Evolutionary conservation across 2,797 vertebrate genomes (phyloP), one percentile per base, ranked within the genome.

Genomic region (Microhierax caerulescens): DNA sequence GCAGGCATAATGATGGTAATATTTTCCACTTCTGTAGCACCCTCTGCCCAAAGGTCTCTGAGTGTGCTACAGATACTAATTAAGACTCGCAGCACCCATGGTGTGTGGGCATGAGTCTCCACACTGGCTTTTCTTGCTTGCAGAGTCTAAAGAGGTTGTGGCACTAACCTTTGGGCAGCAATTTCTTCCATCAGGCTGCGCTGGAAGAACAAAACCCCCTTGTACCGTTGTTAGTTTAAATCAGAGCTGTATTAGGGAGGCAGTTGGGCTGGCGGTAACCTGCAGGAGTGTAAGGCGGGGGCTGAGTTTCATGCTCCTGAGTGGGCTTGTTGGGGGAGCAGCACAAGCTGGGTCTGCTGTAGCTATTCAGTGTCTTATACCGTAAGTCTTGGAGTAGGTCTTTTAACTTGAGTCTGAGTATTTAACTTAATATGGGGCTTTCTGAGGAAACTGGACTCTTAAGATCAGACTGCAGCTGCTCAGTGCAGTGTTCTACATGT

Each of bases 1-100:
- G 78, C 93, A 80, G 79, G 57, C 86, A 30, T 95, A 92, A 94
- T 91, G 84, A 94, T 82, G 86, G 72, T 83, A 74, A 77, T 93
- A 80, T 95, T 97, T 97, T 91, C 92, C 86, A 87, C 69, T 96
- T 95, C 78, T 92, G 61, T 89, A 50, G 92, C 87, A 85, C 92
- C 91, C 84, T 85, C 88, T 91, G 47, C 83, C 88, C 81, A 68
- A 83, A 96, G 90, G 81, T 83, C 84, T 93, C 72, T 1, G 47
- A 74, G 41, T 39, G 8, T 74, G 75, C 61, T 80, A 11, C 53
- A 90, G 64, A 27, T 51, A n/a, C 88, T 95, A 93, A 94, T 97
- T 85, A 94, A 75, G 73, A 28, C 73, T 88, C 9, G 1, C 30
- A 34, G 69, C 75, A 75, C 78, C 84, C 68, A 4, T 72, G 75